phyloP scores from a whole-genome alignment of 1,140 invertebrate species.

The Acyrthosiphon pisum region DNA sequence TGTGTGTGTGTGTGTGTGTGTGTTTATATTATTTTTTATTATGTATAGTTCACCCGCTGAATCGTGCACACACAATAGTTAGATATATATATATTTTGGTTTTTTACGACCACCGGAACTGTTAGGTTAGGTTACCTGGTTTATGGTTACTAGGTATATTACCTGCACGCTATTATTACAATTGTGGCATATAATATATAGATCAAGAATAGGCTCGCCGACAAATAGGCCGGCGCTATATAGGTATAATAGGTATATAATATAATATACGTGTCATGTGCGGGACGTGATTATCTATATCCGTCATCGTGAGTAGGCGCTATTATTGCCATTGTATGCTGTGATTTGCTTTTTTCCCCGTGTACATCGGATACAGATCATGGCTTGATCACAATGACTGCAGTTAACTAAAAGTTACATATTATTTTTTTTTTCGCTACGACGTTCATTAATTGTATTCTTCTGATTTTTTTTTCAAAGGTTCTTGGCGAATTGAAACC shows the following conservation, averaged over 20 bases:
- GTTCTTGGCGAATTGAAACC: not conserved
- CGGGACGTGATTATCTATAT: not conserved
- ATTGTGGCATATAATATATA: not conserved
- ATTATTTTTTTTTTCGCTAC: not conserved
- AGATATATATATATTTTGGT: not conserved
- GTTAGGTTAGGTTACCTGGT: not conserved
- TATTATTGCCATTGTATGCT: not conserved
- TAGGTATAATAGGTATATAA: not conserved
- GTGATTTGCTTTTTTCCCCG: not conserved
- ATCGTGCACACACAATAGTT: not conserved
- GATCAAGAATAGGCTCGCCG: not conserved
- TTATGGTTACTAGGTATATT: not conserved
- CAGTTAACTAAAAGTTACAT: not conserved
- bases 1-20: not conserved
- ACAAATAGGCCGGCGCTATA: not conserved
- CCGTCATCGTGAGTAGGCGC: not conserved
- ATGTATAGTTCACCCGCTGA: not conserved
- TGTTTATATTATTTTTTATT: not conserved
- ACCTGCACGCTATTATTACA: not conserved
- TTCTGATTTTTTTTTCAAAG: not conserved
- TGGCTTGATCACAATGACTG: not conserved
- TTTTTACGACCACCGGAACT: constrained; percentile 12
- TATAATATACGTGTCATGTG: not conserved
- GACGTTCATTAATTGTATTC: not conserved
- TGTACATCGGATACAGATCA: not conserved